These are phyloP conservation scores for Onychomys arenicola DNA, from an alignment of 2,797 vertebrate species.

Conservation along the genomic window DNA sequence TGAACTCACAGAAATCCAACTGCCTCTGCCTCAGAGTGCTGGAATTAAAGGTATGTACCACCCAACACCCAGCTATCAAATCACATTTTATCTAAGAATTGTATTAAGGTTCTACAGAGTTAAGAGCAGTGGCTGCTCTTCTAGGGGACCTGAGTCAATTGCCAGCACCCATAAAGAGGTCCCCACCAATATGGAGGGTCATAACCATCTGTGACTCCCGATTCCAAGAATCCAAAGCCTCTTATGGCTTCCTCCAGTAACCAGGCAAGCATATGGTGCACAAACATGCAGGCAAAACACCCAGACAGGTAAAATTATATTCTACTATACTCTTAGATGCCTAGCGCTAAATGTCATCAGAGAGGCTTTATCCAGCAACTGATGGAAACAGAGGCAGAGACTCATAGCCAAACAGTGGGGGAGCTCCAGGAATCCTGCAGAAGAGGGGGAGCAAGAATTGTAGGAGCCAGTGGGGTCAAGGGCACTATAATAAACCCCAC, in stretches of 20 bases:
- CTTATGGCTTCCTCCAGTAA: not conserved
- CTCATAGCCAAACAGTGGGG: not conserved
- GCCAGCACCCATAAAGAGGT: not conserved
- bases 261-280: not conserved
- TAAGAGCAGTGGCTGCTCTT: not conserved
- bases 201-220: not conserved
- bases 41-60: not conserved
- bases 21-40: not conserved
- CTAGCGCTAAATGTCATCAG: not conserved
- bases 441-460: not conserved
- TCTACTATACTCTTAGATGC: not conserved
- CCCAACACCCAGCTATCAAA: not conserved
- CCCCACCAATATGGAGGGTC: not conserved
- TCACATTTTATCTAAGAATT: constrained; percentile 18
- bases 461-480: not conserved
- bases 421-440: not conserved
- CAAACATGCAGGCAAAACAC: not conserved
- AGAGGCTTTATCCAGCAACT: not conserved
- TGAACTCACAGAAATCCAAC: not conserved
- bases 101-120: not conserved
- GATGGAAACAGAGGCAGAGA: not conserved
- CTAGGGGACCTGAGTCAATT: not conserved
- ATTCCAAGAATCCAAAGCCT: not conserved
- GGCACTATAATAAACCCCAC: not conserved
- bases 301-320: not conserved